phyloP scores from a whole-genome alignment of 2,113 vertebrate genomes.

The Bufo gargarizans region DNA sequence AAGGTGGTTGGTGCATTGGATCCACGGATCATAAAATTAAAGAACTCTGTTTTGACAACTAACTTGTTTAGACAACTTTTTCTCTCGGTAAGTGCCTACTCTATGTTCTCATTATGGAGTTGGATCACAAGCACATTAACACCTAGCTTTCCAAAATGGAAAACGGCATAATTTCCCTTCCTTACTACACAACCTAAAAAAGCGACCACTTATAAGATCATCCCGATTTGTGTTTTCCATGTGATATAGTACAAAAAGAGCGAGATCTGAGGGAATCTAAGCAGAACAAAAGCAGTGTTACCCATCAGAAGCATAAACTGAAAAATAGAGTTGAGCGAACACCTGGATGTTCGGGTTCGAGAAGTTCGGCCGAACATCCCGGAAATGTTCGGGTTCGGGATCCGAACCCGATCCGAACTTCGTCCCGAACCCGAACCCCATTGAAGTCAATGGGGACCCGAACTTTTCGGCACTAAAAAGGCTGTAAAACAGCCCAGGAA shows the following conservation, averaged over 20 bases:
- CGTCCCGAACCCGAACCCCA: no score
- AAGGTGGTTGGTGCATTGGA: no score
- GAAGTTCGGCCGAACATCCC: no score
- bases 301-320: constrained; percentile 61
- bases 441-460: no score
- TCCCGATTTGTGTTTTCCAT: background rate
- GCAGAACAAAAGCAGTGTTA: constrained; percentile 61
- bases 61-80: background rate
- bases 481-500: no score
- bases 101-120: background rate
- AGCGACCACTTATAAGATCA: background rate
- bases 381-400: no score
- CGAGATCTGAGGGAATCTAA: background rate
- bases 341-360: no score
- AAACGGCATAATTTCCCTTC: background rate
- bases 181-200: background rate
- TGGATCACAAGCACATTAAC: background rate
- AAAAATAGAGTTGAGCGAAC: no score
- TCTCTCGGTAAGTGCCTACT: background rate
- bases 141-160: background rate
- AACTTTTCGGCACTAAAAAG: no score
- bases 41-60: no score
- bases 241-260: background rate
- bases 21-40: no score
- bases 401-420: no score